phyloP scores from a whole-genome alignment of 2,113 vertebrate genomes.

The Nothobranchius kuhntae region DNA sequence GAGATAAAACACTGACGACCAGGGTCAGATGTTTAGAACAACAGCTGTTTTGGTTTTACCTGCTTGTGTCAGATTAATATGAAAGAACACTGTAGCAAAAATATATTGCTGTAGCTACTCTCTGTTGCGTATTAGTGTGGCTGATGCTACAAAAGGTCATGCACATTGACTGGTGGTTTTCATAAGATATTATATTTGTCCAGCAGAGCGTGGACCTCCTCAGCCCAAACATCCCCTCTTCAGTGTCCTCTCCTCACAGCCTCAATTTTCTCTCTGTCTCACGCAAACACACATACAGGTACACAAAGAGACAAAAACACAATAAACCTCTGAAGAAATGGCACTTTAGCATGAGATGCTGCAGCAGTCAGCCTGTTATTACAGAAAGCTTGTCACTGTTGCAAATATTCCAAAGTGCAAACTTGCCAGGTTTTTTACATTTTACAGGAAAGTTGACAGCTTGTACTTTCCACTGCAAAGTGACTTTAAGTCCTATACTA shows the following conservation, averaged over 20 bases:
- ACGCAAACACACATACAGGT: constrained; percentile 7
- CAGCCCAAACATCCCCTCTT: constrained; percentile 13
- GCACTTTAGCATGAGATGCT: constrained; percentile 30
- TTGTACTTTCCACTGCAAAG: constrained; percentile 52
- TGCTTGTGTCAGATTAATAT: not conserved
- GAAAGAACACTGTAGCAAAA: not conserved
- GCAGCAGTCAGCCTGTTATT: constrained; percentile 59
- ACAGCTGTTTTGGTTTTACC: constrained; percentile 30
- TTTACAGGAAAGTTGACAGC: constrained; percentile 53
- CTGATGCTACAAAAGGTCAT: constrained; percentile 58
- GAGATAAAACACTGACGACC: constrained; percentile 23
- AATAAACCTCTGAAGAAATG: constrained; percentile 17
- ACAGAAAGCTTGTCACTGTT: constrained; percentile 38
- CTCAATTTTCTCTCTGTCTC: constrained; percentile 7
- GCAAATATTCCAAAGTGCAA: constrained; percentile 40
- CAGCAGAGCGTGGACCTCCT: constrained; percentile 54
- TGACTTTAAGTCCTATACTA: constrained; percentile 51
- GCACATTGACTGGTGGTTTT: constrained; percentile 57
- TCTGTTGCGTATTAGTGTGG: constrained; percentile 34
- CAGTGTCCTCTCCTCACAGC: constrained; percentile 14
- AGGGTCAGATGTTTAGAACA: constrained; percentile 37
- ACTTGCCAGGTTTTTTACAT: constrained; percentile 43
- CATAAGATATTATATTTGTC: constrained; percentile 54
- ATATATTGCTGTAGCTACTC: constrained; percentile 9
- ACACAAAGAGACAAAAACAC: constrained; percentile 6